These are phyloP conservation scores for Gymnosoma rotundatum DNA, from an alignment of 2,888 invertebrate species.

Conservation along the genomic window DNA sequence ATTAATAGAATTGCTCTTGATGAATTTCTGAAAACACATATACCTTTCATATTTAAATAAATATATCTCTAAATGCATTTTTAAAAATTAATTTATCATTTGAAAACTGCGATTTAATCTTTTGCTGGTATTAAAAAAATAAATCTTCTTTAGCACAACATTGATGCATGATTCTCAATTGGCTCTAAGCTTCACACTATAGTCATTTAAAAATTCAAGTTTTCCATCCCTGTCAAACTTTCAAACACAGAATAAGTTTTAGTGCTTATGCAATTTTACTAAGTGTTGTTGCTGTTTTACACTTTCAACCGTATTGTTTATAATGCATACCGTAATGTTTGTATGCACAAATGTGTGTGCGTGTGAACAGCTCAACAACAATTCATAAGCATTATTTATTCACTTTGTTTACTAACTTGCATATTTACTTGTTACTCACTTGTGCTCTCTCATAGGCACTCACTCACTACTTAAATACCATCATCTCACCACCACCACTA, in stretches of 20 bases:
- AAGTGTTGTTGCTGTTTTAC: neutral
- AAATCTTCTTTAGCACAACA: no score
- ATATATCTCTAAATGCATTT: no score
- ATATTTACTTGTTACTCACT: constrained; percentile 33
- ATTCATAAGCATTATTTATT: constrained; percentile 40
- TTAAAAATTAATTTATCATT: no score
- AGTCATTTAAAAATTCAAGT: no score
- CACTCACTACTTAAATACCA: constrained; percentile 10
- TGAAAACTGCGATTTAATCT: no score
- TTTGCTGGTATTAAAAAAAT: no score
- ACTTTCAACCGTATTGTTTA: constrained; percentile 33
- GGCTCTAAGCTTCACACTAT: no score
- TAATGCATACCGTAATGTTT: neutral
- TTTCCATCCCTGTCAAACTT: neutral
- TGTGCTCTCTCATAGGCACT: neutral
- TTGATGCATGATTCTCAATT: no score
- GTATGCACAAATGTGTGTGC: neutral
- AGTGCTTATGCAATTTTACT: neutral
- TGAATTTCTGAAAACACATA: no score
- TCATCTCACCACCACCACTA: constrained; percentile 1
- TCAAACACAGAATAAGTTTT: neutral
- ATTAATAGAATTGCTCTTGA: no score
- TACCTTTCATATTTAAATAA: no score
- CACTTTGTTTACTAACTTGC: constrained; percentile 33
- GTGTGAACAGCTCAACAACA: constrained; percentile 34